A percentile compares a stretch with the other conserved stretches of the same genome.
Conservation (phyloP, 2,797 vertebrate species). For the Megaceryle alcyon region DNA sequence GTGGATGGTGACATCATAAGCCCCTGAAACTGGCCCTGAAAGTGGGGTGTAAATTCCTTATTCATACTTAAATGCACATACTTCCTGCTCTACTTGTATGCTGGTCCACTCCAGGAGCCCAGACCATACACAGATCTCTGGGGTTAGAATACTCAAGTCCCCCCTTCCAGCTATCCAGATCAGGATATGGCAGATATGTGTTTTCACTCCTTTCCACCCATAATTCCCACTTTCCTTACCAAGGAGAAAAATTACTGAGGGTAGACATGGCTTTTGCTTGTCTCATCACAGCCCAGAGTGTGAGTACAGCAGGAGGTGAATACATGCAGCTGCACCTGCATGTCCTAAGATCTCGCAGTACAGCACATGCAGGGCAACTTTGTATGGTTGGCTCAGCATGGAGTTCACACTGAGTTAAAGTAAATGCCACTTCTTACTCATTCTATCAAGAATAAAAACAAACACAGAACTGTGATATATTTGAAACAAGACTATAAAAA, state of each 20-base stretch:
- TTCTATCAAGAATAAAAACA: not conserved
- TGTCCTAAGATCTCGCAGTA: accelerated
- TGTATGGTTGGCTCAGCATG: accelerated
- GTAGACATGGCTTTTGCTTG: not conserved
- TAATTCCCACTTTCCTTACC: not conserved
- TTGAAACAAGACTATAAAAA: not conserved
- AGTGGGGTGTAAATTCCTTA: not conserved
- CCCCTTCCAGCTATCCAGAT: not conserved
- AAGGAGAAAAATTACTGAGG: not conserved
- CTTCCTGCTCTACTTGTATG: not conserved
- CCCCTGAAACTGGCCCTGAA: not conserved
- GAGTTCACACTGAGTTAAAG: not conserved
- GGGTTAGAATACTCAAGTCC: not conserved
- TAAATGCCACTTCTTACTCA: not conserved
- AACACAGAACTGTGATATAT: not conserved
- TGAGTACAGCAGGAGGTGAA: not conserved
- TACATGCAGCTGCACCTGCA: not conserved
- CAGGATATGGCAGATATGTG: not conserved
- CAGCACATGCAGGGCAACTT: not conserved
- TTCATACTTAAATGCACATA: not conserved
- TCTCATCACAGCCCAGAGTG: not conserved
- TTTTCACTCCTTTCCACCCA: not conserved
- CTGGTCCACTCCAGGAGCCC: not conserved
- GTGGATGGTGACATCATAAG: not conserved
- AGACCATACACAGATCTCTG: not conserved